phyloP scores from a whole-genome alignment of 1,140 invertebrate genomes.

The Cotesia typhae region DNA sequence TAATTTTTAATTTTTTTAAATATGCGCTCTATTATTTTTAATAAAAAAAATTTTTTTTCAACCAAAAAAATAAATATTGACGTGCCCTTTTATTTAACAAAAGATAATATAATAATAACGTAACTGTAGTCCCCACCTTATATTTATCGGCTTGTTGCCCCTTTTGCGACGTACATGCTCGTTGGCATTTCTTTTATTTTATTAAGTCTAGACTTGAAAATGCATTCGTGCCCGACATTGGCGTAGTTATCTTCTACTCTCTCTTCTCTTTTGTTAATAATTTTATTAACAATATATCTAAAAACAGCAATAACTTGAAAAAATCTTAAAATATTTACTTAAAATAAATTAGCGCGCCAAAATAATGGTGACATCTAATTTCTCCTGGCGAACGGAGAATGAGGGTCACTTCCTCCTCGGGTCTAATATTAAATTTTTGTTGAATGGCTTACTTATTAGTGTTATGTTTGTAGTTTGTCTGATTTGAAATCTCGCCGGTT shows the following conservation, averaged over 20 bases:
- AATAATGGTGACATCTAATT: conserved; percentile 4
- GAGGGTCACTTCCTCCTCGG: conserved; percentile 24
- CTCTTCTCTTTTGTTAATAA: conserved; percentile 36
- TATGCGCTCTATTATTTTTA: too few species aligned
- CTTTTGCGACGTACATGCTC: conserved; percentile 46
- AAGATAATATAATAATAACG: too few species aligned
- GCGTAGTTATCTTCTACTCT: conserved; percentile 48
- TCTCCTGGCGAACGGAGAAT: background rate
- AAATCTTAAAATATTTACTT: too few species aligned
- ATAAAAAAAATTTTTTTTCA: too few species aligned
- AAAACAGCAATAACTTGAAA: too few species aligned
- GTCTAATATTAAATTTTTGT: background rate
- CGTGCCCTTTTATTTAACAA: conserved; percentile 2
- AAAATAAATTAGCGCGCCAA: too few species aligned
- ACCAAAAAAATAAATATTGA: too few species aligned
- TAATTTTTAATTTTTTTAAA: too few species aligned
- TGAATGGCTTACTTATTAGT: too few species aligned
- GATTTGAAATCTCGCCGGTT: conserved; percentile 14
- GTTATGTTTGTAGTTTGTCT: background rate
- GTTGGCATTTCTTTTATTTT: conserved; percentile 63
- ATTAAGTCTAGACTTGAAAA: conserved; percentile 66
- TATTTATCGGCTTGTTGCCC: conserved; percentile 39
- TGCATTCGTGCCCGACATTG: conserved; percentile 62
- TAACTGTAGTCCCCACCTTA: conserved; percentile 28
- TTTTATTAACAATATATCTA: too few species aligned